Evolutionary conservation across 2,888 invertebrate genomes (phyloP), one percentile per base, ranked within the genome.

Genomic region (Dermolepida albohirtum): DNA sequence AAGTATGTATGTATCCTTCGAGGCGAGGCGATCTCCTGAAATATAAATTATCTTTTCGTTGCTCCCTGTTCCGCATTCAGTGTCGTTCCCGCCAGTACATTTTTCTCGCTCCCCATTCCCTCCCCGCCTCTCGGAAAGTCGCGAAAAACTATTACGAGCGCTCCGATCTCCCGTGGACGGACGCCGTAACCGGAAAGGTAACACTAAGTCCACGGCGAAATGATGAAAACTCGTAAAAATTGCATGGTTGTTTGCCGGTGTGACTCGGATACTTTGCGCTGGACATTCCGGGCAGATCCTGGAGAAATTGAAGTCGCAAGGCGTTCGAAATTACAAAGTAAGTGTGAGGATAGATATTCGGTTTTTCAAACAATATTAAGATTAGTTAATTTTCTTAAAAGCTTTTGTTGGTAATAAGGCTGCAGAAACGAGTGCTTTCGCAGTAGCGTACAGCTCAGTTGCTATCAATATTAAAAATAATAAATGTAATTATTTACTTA

Each of bases 201-300:
- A 51, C 22, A 12, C 2, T 6, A 2, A 2, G 27, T 22, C 6
- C 27, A 34, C 6, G 34, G 34, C n/a, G 5, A 51, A 12, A 51
- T 51, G 51, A 51, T 51, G 27, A 27, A 51, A 22, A 29, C 27
- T 51, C 29, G 12, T 51, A 29, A 51, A 51, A 29, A 51, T 51
- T 51, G 51, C 51, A 29, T 51, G 51, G 4, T n/a, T 29, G n/a
- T 51, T 51, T 29, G 51, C 22, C 29, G 34, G 10, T 34, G 34
- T 34, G 1, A 34, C 6, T 34, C 34, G 6, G 5, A 7, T 7
- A 10, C 6, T 34, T 34, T 10, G 6, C 10, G 34, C 29, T 29
- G 51, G 51, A 27, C 29, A 29, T 51, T 51, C 51, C 27, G 51
- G 12, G 51, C 51, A 51, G 27, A 12, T 29, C 7, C 27, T 12